Percentiles rank a stretch among this genome's conserved stretches.
phyloP scores from a whole-genome alignment of 2,797 vertebrate genomes.

The Antennarius maculatus region DNA sequence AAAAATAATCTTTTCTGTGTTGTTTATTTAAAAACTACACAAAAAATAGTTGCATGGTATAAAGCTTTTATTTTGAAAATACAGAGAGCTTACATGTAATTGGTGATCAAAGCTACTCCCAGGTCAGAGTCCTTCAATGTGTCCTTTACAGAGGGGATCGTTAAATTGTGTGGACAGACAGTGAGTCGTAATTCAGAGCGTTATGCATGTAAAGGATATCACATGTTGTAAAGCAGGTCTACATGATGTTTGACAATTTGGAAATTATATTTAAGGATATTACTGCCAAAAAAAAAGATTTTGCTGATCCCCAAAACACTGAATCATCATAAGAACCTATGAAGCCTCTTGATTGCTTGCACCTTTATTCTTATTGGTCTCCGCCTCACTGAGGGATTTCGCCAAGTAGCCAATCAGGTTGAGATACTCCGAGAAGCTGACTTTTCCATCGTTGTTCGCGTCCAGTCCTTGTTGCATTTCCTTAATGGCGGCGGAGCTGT shows the following conservation, averaged over 20 bases:
- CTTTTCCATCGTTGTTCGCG: constrained; percentile 75
- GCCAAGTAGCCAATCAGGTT: constrained; percentile 77
- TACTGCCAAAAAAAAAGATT: background rate
- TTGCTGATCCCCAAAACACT: constrained; percentile 12
- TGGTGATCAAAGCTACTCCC: constrained; percentile 29
- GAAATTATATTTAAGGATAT: constrained; percentile 16
- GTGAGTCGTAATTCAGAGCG: constrained; percentile 21
- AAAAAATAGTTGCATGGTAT: constrained; percentile 36
- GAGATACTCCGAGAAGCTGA: constrained; percentile 81
- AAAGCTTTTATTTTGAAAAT: constrained; percentile 70
- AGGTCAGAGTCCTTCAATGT: constrained; percentile 54
- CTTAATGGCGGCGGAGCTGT: constrained; percentile 64
- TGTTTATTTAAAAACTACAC: background rate
- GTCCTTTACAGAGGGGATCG: constrained; percentile 24
- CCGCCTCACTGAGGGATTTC: constrained; percentile 38
- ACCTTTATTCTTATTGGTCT: constrained; percentile 40
- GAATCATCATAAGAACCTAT: constrained; percentile 32
- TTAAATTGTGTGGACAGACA: constrained; percentile 22
- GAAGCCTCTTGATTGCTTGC: constrained; percentile 16
- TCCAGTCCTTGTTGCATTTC: constrained; percentile 78
- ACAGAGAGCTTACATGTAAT: constrained; percentile 27
- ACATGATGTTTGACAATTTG: constrained; percentile 26
- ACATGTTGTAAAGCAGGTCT: background rate
- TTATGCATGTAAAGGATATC: constrained; percentile 21
- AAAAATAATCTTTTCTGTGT: too few species aligned